Evolutionary conservation across 2,888 invertebrate species (phyloP).

Genomic region (Pyrocoelia pectoralis): DNA sequence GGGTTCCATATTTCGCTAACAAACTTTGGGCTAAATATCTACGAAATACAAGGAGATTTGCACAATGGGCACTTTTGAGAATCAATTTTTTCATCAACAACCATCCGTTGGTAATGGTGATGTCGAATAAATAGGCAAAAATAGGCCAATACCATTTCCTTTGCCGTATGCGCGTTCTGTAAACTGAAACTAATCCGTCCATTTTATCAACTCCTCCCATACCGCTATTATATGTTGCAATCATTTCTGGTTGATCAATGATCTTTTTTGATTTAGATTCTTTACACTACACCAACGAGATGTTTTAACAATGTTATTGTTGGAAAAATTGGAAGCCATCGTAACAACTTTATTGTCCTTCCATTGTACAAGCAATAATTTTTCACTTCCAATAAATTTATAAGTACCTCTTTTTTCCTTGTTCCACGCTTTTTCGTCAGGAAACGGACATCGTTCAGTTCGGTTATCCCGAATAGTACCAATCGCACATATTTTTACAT

Average conservation of each 20-base stretch:
- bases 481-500: too few relatives aligned
- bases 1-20: background rate
- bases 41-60: background rate
- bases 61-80: conserved; percentile 4
- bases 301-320: background rate
- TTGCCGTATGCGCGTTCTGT: conserved; percentile 16
- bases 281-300: background rate
- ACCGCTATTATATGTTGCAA: background rate
- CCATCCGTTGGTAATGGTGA: too few relatives aligned
- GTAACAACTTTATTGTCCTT: conserved; percentile 30
- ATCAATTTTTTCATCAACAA: background rate
- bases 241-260: conserved; percentile 9
- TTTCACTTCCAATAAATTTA: background rate
- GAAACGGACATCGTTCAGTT: conserved; percentile 27
- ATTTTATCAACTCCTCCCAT: conserved; percentile 15
- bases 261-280: background rate
- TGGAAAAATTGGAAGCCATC: conserved; percentile 22
- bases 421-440: conserved; percentile 26
- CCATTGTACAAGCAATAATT: background rate
- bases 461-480: conserved; percentile 32
- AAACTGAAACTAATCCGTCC: conserved; percentile 9
- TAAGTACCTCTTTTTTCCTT: conserved; percentile 21
- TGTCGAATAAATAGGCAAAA: background rate
- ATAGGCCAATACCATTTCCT: conserved; percentile 23
- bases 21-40: background rate